These are phyloP conservation scores for Hiodon alosoides DNA, from an alignment of 2,113 vertebrate species.

Conservation along the genomic window DNA sequence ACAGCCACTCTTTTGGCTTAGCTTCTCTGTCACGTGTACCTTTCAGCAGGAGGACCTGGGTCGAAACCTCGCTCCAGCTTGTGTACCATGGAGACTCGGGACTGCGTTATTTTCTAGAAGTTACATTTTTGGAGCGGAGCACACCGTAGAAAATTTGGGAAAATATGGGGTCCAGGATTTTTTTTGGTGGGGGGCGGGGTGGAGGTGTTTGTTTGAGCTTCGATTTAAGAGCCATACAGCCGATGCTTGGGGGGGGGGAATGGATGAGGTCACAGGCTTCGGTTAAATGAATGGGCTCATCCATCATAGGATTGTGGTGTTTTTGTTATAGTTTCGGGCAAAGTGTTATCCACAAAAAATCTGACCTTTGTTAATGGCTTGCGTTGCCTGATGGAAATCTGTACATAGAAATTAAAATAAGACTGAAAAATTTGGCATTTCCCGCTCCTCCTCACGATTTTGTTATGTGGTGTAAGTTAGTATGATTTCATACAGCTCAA, in stretches of 20 bases:
- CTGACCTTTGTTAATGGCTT: no score
- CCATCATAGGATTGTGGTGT: neutral
- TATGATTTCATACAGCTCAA: no score
- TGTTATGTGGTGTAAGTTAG: no score
- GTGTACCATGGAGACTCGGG: neutral
- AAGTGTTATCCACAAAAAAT: no score
- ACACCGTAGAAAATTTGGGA: neutral
- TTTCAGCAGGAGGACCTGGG: neutral
- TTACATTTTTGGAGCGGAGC: neutral
- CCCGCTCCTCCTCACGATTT: no score
- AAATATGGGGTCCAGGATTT: neutral
- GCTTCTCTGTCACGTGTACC: neutral
- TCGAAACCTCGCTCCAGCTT: constrained; percentile 7
- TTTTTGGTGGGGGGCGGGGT: neutral
- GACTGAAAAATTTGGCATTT: no score
- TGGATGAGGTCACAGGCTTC: neutral
- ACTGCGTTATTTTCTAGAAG: neutral
- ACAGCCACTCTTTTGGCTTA: no score
- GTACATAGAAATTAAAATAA: no score
- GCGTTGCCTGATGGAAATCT: no score
- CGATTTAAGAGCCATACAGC: neutral
- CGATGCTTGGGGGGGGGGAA: neutral
- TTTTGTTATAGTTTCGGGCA: neutral
- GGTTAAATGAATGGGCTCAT: neutral
- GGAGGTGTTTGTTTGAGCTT: neutral